Evolutionary conservation across 2,888 invertebrate species (phyloP).

Genomic region (Elysia crispata): DNA sequence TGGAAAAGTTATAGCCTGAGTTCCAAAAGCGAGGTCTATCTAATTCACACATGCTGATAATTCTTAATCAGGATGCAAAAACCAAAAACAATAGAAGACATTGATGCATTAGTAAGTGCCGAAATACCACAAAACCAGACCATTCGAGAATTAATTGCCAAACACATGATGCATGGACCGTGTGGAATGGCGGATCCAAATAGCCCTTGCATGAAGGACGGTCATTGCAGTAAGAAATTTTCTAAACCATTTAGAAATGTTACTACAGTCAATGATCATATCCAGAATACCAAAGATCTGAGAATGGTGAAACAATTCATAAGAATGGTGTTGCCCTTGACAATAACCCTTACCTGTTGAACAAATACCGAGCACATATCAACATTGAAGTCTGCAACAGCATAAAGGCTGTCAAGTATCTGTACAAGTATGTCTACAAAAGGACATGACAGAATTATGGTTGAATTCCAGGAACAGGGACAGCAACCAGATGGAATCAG

Average conservation of each 20-base stretch:
- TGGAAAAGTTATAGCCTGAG: not conserved
- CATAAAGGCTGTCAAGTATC: conserved; percentile 44
- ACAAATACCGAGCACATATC: conserved; percentile 13
- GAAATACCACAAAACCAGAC: conserved; percentile 1
- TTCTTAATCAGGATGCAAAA: not conserved
- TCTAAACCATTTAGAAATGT: not conserved
- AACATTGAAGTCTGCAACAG: conserved; percentile 33
- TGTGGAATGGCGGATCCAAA: not conserved
- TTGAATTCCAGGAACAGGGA: not conserved
- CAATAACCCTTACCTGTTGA: conserved; percentile 44
- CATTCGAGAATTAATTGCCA: not conserved
- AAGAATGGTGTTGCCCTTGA: conserved; percentile 38
- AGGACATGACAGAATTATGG: conserved; percentile 40
- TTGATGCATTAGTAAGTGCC: not conserved
- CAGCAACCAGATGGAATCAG: conserved; percentile 20
- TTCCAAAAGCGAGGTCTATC: conserved; percentile 2
- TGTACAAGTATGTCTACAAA: conserved; percentile 49
- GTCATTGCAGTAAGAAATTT: not conserved
- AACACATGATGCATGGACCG: not conserved
- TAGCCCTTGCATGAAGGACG: not conserved
- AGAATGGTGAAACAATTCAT: conserved; percentile 23
- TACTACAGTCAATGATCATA: not conserved
- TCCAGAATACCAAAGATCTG: not conserved
- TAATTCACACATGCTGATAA: not conserved
- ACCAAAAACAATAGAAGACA: not conserved